Conservation (phyloP, 1,140 invertebrate genomes). For the Pseudomyrmex cubaensis region DNA sequence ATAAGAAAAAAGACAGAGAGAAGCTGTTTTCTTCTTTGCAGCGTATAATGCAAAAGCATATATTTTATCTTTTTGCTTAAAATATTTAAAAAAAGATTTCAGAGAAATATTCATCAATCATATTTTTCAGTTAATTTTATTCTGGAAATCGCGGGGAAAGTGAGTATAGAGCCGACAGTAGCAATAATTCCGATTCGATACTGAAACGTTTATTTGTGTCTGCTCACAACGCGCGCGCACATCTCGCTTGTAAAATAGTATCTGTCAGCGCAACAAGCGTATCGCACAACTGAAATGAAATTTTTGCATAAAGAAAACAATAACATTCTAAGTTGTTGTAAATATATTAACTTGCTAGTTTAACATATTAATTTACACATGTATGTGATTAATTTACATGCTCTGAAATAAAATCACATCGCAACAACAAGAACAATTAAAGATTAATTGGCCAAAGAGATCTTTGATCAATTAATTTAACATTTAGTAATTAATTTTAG, state of each 20-base stretch:
- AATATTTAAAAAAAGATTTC: not conserved
- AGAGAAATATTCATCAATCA: not conserved
- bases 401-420: not conserved
- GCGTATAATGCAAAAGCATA: not conserved
- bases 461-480: too few species aligned
- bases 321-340: not conserved
- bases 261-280: not conserved
- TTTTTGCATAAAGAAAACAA: not conserved
- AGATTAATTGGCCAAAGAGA: too few species aligned
- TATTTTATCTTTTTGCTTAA: not conserved
- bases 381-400: too few species aligned
- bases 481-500: too few species aligned
- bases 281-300: not conserved
- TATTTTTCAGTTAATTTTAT: slow-evolving; percentile 56
- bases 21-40: not conserved
- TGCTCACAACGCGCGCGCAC: not conserved
- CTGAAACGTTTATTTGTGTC: slow-evolving; percentile 14
- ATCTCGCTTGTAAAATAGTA: too few species aligned
- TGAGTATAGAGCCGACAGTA: not conserved
- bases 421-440: too few species aligned
- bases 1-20: not conserved
- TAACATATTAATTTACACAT: too few species aligned
- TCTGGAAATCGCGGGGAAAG: slow-evolving; percentile 65
- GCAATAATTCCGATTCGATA: not conserved
- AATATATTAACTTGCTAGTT: not conserved